Evolutionary conservation across 1,140 invertebrate genomes (phyloP).

Genomic region (Trichonephila inaurata): DNA sequence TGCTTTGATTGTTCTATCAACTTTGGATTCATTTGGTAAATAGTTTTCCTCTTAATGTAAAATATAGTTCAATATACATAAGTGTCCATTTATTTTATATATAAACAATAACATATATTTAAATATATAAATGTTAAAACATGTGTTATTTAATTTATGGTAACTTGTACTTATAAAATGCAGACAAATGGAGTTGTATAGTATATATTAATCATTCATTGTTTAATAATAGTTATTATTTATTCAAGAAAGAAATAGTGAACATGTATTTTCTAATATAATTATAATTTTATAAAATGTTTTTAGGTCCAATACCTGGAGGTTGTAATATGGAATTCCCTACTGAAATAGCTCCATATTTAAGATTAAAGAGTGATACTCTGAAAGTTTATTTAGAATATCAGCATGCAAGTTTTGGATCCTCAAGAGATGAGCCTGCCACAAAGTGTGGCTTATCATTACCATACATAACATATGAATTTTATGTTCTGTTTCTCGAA

Average conservation of each 20-base stretch:
- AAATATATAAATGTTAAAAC: background rate
- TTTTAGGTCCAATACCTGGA: conserved; percentile 57
- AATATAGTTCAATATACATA: too few species aligned
- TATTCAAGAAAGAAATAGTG: background rate
- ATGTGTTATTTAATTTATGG: too few species aligned
- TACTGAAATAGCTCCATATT: conserved; percentile 64
- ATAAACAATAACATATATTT: too few species aligned
- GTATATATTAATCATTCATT: too few species aligned
- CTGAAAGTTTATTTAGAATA: conserved; percentile 45
- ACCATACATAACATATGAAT: conserved; percentile 46
- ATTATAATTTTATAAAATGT: background rate
- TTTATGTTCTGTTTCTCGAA: conserved; percentile 55
- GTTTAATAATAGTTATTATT: too few species aligned
- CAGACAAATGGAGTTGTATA: too few species aligned
- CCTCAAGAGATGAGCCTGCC: conserved; percentile 34
- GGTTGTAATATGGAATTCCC: conserved; percentile 70
- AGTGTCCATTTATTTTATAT: too few species aligned
- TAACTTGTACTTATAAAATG: too few species aligned
- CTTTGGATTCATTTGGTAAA: conserved; percentile 44
- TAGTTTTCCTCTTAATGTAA: background rate
- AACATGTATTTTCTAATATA: background rate
- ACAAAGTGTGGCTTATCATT: conserved; percentile 4
- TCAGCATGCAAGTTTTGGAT: conserved; percentile 67
- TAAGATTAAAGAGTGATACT: conserved; percentile 43
- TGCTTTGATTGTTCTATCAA: conserved; percentile 25